Conservation (phyloP, 2,888 invertebrate genomes). For the Tipula unca region DNA sequence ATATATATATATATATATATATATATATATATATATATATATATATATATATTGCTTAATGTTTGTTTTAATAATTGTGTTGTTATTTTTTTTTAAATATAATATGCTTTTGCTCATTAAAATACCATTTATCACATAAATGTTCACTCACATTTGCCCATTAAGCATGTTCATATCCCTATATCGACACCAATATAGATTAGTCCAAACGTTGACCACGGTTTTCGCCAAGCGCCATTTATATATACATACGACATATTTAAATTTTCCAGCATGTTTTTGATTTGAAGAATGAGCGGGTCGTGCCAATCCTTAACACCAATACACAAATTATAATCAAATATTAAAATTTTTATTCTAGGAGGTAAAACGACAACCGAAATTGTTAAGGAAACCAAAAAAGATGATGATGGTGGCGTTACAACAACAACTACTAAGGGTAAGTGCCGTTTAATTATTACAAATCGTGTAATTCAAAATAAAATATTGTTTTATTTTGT, state of each 20-base stretch:
- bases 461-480: not conserved
- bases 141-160: not conserved
- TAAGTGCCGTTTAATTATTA: constrained; percentile 28
- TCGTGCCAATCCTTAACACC: not conserved
- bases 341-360: not conserved
- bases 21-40: no score
- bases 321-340: not conserved
- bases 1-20: no score
- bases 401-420: constrained; percentile 50
- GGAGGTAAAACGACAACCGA: constrained; percentile 32
- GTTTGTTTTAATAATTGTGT: not conserved
- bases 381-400: constrained; percentile 42
- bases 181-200: not conserved
- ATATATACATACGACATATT: not conserved
- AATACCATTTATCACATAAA: not conserved
- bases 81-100: not conserved
- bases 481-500: not conserved
- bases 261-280: not conserved
- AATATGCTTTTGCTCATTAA: not conserved
- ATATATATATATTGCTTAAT: not conserved
- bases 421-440: constrained; percentile 54
- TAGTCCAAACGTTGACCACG: not conserved
- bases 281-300: not conserved
- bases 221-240: not conserved
- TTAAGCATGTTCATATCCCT: not conserved